Percentiles rank a stretch among this genome's conserved stretches.
Conservation (phyloP, 1,140 invertebrate species). For the Meloidogyne chitwoodi region DNA sequence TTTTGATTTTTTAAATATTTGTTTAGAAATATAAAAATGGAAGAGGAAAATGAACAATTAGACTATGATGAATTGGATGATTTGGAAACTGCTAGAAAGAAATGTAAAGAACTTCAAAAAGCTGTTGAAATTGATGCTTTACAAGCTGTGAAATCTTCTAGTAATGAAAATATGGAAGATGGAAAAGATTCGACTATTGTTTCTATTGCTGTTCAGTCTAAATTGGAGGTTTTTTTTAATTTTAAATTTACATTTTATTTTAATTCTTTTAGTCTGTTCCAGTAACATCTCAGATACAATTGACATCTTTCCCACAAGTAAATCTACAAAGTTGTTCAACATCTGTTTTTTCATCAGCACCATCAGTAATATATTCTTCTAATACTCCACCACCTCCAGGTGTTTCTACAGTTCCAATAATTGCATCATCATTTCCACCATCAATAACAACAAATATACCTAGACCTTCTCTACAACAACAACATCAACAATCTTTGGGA, state of each 20-base stretch:
- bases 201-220: neutral
- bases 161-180: neutral
- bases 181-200: neutral
- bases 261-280: neutral
- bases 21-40: neutral
- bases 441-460: neutral
- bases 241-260: neutral
- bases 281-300: neutral
- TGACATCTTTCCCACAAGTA: neutral
- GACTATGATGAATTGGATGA: neutral
- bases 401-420: neutral
- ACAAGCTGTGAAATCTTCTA: neutral
- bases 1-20: neutral
- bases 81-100: neutral
- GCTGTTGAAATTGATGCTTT: neutral
- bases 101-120: neutral
- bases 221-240: neutral
- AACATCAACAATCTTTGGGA: neutral
- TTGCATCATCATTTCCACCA: neutral
- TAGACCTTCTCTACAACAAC: neutral
- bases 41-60: neutral
- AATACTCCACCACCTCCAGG: neutral
- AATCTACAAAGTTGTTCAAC: neutral
- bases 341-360: neutral
- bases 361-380: neutral